Percentiles rank a stretch among this genome's conserved stretches.
Evolutionary conservation across 2,797 vertebrate species (phyloP).

Genomic region (Mus spretus): DNA sequence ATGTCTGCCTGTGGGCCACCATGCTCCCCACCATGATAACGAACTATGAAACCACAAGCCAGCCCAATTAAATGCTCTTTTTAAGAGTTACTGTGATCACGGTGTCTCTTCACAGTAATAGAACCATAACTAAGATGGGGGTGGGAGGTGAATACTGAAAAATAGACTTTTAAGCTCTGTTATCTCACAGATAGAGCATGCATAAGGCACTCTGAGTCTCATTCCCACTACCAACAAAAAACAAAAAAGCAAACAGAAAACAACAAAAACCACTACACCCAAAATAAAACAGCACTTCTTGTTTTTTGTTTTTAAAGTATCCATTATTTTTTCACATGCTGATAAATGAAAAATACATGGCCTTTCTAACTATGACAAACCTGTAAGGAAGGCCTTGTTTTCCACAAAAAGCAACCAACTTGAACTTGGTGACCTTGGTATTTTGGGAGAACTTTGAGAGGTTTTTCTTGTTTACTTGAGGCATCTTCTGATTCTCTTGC

Average conservation of each 20-base stretch:
- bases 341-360: neutral
- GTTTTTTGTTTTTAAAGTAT: neutral
- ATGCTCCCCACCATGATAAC: neutral
- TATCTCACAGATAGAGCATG: neutral
- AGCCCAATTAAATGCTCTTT: neutral
- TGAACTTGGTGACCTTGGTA: conserved; percentile 9
- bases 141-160: neutral
- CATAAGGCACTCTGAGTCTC: neutral
- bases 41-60: neutral
- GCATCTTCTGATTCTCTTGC: neutral
- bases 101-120: neutral
- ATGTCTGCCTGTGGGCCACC: neutral
- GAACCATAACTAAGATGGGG: neutral
- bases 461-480: neutral
- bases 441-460: conserved; percentile 13
- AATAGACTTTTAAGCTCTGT: neutral
- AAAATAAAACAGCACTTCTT: neutral
- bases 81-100: neutral
- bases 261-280: neutral
- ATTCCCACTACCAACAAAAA: neutral
- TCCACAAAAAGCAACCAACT: neutral
- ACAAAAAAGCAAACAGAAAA: neutral
- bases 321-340: conserved; percentile 10
- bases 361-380: neutral
- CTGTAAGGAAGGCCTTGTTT: neutral